A percentile compares a stretch with the other conserved stretches of the same genome.
Conservation (phyloP, 2,113 vertebrate genomes). For the Melanerpes aurifrons region DNA sequence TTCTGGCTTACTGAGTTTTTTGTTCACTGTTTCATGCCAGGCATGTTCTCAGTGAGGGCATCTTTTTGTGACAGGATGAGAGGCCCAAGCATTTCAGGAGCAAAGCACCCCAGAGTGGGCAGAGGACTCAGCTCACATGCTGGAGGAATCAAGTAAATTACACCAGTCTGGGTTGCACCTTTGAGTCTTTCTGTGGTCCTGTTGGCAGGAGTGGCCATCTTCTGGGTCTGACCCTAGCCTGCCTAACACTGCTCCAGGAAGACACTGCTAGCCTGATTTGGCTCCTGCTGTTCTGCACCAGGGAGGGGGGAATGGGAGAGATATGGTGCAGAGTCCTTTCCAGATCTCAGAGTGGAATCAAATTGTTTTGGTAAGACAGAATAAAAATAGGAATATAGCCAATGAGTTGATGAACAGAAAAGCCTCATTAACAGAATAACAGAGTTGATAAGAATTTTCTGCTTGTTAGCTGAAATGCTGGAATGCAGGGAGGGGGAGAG, state of each 20-base stretch:
- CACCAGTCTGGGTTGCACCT: neutral
- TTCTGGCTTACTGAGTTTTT: neutral
- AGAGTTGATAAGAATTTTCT: no score
- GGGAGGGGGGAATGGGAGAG: neutral
- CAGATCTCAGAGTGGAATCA: neutral
- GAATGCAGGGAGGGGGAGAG: no score
- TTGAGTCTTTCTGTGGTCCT: neutral
- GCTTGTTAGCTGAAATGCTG: no score
- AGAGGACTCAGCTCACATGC: neutral
- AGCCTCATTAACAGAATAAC: no score
- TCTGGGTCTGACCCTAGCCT: neutral
- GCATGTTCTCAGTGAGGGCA: no score
- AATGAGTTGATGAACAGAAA: no score
- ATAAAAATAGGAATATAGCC: neutral
- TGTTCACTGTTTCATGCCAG: neutral
- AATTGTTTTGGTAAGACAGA: neutral
- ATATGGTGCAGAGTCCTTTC: neutral
- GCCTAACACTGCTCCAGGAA: neutral
- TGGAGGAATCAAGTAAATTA: neutral
- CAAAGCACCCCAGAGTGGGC: neutral
- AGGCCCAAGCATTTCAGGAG: neutral
- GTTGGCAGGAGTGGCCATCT: neutral
- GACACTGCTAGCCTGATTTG: neutral
- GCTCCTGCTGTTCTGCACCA: neutral
- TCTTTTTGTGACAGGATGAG: neutral